A percentile compares a stretch with the other conserved stretches of the same genome.
Evolutionary conservation across 2,888 invertebrate genomes (phyloP).

Genomic region (Ariolimax columbianus): DNA sequence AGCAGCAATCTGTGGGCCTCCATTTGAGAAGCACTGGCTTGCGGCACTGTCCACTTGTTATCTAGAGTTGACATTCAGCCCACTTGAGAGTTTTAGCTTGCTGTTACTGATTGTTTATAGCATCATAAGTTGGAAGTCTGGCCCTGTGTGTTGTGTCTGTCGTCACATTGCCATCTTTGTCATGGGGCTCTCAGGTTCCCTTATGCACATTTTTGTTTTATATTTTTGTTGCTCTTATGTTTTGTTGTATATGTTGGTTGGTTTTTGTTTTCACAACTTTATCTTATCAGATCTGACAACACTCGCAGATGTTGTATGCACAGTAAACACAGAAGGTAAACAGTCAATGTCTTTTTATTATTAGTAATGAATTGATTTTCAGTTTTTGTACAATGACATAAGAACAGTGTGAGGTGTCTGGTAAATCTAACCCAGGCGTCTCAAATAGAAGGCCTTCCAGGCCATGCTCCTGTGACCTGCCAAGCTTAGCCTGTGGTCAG

Average conservation of each 20-base stretch:
- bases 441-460: too few relatives aligned
- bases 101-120: too few relatives aligned
- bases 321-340: constrained; percentile 52
- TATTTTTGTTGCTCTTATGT: neutral
- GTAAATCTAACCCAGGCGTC: too few relatives aligned
- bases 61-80: too few relatives aligned
- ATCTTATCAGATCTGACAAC: constrained; percentile 51
- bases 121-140: neutral
- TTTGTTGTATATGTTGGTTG: constrained; percentile 7
- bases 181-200: neutral
- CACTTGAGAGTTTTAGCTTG: too few relatives aligned
- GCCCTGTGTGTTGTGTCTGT: neutral
- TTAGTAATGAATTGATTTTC: neutral
- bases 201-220: neutral
- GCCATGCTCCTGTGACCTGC: too few relatives aligned
- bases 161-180: neutral
- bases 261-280: constrained; percentile 37
- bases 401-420: neutral
- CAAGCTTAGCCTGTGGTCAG: too few relatives aligned
- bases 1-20: too few relatives aligned
- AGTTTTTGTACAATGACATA: neutral
- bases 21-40: too few relatives aligned
- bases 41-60: too few relatives aligned
- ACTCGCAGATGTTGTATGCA: constrained; percentile 53
- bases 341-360: neutral